Evolutionary conservation across 1,140 invertebrate species (phyloP).

Genomic region (Aphaenogaster rudis): DNA sequence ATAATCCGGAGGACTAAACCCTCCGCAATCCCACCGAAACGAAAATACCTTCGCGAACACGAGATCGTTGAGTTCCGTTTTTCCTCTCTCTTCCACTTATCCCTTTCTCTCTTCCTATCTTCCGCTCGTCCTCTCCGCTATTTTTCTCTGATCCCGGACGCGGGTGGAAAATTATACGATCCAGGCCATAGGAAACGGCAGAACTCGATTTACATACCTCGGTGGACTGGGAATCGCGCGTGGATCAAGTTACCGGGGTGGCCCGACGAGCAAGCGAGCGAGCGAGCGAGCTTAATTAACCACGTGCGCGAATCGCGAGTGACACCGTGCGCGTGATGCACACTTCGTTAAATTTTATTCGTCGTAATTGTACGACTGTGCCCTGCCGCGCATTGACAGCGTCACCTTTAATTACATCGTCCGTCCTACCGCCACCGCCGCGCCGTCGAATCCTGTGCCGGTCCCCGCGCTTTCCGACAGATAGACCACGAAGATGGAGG

Average conservation of each 20-base stretch:
- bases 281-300: conserved; percentile 80
- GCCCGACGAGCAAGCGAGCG: conserved; percentile 51
- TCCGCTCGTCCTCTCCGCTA: conserved; percentile 17
- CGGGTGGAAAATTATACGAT: conserved; percentile 74
- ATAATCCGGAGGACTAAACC: conserved; percentile 54
- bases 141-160: conserved; percentile 64
- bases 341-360: conserved; percentile 82
- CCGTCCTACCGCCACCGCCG: conserved; percentile 19
- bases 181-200: conserved; percentile 61
- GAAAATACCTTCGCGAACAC: conserved; percentile 50
- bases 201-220: conserved; percentile 78
- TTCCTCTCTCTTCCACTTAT: background rate
- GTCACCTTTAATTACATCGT: conserved; percentile 72
- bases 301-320: conserved; percentile 72
- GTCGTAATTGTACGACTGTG: conserved; percentile 75
- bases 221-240: conserved; percentile 68
- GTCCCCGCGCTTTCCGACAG: conserved; percentile 22
- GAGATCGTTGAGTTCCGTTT: conserved; percentile 29
- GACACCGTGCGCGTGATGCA: conserved; percentile 69
- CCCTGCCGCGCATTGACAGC: background rate
- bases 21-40: conserved; percentile 57
- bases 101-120: background rate
- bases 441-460: conserved; percentile 12
- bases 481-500: background rate
- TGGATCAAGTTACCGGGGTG: conserved; percentile 72